Conservation (phyloP, 2,113 vertebrate species). For the Protobothrops flavoviridis region DNA sequence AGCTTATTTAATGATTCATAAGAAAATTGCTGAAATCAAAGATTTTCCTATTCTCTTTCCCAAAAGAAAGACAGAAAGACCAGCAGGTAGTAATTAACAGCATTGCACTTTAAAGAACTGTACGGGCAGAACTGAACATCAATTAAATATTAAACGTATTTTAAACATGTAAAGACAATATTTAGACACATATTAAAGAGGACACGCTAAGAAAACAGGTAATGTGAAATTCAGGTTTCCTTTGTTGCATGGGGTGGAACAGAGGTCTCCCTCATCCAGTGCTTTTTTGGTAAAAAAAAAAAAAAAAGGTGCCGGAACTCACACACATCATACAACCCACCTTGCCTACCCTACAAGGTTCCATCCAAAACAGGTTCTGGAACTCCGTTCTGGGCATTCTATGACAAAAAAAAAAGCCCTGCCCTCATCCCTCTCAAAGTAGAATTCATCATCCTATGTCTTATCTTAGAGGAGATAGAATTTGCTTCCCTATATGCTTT, state of each 20-base stretch:
- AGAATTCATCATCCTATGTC: not conserved
- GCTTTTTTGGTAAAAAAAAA: too few species aligned
- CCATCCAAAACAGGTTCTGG: too few species aligned
- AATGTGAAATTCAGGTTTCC: not conserved
- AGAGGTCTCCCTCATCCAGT: not conserved
- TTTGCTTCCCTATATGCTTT: not conserved
- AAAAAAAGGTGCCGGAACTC: too few species aligned
- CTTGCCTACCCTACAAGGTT: too few species aligned
- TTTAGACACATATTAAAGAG: not conserved
- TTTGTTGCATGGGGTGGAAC: not conserved
- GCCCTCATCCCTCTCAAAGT: not conserved
- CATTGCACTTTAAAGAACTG: accelerated
- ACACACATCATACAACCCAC: too few species aligned
- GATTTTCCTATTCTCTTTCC: constrained; percentile 13
- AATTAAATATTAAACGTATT: not conserved
- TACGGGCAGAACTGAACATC: not conserved
- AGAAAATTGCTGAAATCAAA: constrained; percentile 37
- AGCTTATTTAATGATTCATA: constrained; percentile 26
- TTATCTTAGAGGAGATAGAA: not conserved
- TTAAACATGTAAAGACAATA: not conserved
- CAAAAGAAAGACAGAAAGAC: not conserved
- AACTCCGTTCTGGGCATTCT: too few species aligned
- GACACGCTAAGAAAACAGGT: not conserved
- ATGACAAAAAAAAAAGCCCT: too few species aligned
- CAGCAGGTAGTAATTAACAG: not conserved